Base-by-base conservation (phyloP, 2,888 invertebrate species). In the Tetranychus truncatus region DNA sequence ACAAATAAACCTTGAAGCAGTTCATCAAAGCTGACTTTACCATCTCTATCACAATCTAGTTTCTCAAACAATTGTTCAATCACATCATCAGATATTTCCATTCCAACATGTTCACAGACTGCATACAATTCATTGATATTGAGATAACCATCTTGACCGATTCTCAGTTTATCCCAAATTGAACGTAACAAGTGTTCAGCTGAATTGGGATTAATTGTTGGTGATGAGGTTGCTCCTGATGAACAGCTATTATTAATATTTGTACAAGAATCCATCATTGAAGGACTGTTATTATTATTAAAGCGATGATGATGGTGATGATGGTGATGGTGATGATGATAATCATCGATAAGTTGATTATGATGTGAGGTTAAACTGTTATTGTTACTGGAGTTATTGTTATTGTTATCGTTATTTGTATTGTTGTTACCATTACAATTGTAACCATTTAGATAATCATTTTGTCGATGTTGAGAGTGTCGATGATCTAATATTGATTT, bases 41-140 rank as follows among this genome's bases (percentile, higher is more conserved):
- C 75, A 71, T 75, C 72, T 45, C 66, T 20, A 71, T 46, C 75
- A 21, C 66, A 71, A 20, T 71, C 75, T 71, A 46, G 45, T 18
- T 46, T 71, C 34, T 69, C 74, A 76, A 76, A 24, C 76, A 77
- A 34, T 34, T 67, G 45, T 67, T 21, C 46, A 46, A 66, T 15
- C 5, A 89, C 88, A 81, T 87, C 87, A 79, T 87, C 86, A 21
- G 88, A 86, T 81, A 88, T 84, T 79, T 87, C 86, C 82, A 88
- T 85, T 75, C 88, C 88, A 77, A 88, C 87, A 77, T 87, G 87
- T 80, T 87, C 85, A 81, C 88, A 89, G 74, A 89, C 87, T 77
- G 84, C 83, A 78, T 86, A 85, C 79, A 89, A 84, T 81, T 89
- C 88, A 73, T 84, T 84, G 79, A 87, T 85, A 81, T 87, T 87